Conservation (phyloP, 2,113 vertebrate species). For the Mellivora capensis region DNA sequence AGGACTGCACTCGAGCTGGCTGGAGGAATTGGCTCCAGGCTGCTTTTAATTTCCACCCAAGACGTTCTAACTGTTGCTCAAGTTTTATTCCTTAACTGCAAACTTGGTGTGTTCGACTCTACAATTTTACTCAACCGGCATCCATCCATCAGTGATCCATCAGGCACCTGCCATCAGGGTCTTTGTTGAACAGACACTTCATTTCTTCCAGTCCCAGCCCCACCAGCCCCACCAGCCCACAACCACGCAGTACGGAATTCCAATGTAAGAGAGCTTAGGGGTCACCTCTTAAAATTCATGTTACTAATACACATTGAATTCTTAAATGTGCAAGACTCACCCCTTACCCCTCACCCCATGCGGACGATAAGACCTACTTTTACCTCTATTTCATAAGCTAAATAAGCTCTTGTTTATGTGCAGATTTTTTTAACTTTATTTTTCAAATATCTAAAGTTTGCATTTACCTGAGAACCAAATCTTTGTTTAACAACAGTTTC, state of each 20-base stretch:
- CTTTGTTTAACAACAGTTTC: background rate
- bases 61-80: background rate
- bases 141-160: background rate
- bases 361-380: background rate
- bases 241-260: background rate
- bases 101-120: background rate
- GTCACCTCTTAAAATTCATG: background rate
- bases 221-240: background rate
- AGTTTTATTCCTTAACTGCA: background rate
- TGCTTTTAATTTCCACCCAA: background rate
- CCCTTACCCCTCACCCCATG: background rate
- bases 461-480: background rate
- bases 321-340: background rate
- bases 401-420: background rate
- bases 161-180: background rate
- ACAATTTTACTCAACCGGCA: slow-evolving; percentile 7
- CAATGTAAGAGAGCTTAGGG: background rate
- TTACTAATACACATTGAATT: background rate
- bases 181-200: background rate
- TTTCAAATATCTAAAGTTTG: background rate
- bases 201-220: background rate
- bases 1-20: background rate
- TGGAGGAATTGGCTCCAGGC: background rate
- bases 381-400: background rate
- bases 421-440: background rate